Conservation (phyloP, 1,140 invertebrate genomes). For the Adoxophyes honmai region DNA sequence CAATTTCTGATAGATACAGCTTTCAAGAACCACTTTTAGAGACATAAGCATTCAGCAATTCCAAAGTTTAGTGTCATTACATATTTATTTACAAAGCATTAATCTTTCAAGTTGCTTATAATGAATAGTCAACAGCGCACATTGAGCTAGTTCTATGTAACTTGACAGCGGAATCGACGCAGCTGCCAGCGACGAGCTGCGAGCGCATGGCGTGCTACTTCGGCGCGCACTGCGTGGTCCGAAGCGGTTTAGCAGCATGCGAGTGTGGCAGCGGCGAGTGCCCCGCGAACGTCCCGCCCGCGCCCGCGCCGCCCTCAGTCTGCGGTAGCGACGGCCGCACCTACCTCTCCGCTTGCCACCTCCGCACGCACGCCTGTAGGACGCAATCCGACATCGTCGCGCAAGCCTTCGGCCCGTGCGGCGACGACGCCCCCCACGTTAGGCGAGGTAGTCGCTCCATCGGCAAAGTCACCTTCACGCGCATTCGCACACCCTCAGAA, state of each 20-base stretch:
- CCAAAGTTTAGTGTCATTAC: no score
- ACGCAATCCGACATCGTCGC: conserved; percentile 89
- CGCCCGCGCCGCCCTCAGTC: conserved; percentile 74
- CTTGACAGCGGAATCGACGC: conserved; percentile 80
- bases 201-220: conserved; percentile 88
- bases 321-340: conserved; percentile 89
- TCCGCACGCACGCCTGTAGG: conserved; percentile 85
- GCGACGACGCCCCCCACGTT: conserved; percentile 51
- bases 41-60: no score
- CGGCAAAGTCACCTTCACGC: conserved; percentile 27
- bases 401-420: conserved; percentile 85
- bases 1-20: no score
- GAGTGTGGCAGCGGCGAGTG: conserved; percentile 81
- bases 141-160: no score
- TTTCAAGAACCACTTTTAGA: no score
- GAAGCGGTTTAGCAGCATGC: conserved; percentile 82
- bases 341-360: conserved; percentile 85
- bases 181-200: conserved; percentile 83
- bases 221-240: conserved; percentile 87
- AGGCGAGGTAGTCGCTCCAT: conserved; percentile 65
- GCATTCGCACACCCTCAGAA: conserved; percentile 12
- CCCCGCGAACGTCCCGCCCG: conserved; percentile 75
- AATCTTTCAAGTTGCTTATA: no score
- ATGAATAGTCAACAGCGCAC: no score
- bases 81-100: no score